Evolutionary conservation across 2,888 invertebrate species (phyloP).

Genomic region (Amphipyra tragopoginis): DNA sequence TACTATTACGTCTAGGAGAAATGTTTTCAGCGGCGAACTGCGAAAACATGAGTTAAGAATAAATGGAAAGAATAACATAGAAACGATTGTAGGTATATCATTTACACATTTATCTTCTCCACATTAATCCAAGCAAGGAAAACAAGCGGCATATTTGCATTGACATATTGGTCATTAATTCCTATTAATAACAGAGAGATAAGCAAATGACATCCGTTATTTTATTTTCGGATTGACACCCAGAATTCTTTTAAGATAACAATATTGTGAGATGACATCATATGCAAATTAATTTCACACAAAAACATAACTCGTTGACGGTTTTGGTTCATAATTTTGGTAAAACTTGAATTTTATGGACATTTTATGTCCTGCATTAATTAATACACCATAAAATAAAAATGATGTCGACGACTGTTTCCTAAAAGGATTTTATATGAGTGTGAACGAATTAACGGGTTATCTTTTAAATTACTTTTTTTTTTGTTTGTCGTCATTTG

Average conservation of each 20-base stretch:
- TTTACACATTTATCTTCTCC: constrained; percentile 19
- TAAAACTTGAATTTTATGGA: constrained; percentile 39
- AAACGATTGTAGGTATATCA: background rate
- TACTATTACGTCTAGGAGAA: too few species aligned
- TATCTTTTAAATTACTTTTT: background rate
- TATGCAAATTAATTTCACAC: constrained; percentile 28
- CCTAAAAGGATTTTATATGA: background rate
- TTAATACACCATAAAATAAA: constrained; percentile 19
- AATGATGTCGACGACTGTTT: background rate
- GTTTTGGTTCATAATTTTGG: constrained; percentile 33
- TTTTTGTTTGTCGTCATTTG: too few species aligned
- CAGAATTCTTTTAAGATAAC: background rate
- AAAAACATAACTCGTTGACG: constrained; percentile 23
- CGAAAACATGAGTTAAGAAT: background rate
- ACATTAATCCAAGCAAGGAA: constrained; percentile 12
- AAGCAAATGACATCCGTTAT: constrained; percentile 18
- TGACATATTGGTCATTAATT: constrained; percentile 35
- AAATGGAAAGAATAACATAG: background rate
- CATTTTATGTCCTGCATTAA: constrained; percentile 14
- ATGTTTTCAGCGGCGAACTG: too few species aligned
- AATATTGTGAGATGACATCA: constrained; percentile 32
- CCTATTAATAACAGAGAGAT: constrained; percentile 40
- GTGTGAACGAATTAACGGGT: background rate
- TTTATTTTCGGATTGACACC: constrained; percentile 12
- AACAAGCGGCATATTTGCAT: constrained; percentile 13